Evolutionary conservation across 1,140 invertebrate genomes (phyloP).

Genomic region (Psix sp.): DNA sequence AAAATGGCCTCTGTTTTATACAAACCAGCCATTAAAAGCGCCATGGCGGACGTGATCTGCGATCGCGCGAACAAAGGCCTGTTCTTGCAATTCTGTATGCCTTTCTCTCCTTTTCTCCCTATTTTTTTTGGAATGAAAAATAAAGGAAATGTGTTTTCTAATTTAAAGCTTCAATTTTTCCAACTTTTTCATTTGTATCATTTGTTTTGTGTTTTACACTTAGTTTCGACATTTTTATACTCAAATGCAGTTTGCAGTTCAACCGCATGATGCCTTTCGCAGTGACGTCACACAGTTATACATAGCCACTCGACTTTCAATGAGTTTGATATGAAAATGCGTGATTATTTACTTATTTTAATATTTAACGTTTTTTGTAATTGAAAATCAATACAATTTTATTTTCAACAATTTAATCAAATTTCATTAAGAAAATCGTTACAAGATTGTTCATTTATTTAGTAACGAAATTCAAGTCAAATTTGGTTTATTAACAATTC

Average conservation of each 20-base stretch:
- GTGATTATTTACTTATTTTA: no score
- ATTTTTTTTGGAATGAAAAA: no score
- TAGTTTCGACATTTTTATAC: not conserved
- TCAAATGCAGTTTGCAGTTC: no score
- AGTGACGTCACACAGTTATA: constrained; percentile 5
- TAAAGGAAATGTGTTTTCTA: no score
- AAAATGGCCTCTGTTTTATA: constrained; percentile 80
- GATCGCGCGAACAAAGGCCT: constrained; percentile 37
- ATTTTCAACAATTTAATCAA: no score
- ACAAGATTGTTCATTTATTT: no score
- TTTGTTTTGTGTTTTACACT: not conserved
- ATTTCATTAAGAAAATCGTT: no score
- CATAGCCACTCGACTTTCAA: not conserved
- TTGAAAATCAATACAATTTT: no score
- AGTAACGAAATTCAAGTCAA: no score
- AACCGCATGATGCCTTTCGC: not conserved
- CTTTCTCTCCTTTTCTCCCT: not conserved
- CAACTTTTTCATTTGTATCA: not conserved
- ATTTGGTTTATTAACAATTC: no score
- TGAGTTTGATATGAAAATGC: constrained; percentile 7
- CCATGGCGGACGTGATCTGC: constrained; percentile 47
- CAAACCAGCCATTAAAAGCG: constrained; percentile 35
- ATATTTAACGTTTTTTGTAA: no score
- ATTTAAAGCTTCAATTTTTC: no score
- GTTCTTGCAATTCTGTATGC: not conserved